These are phyloP conservation scores for Toxotes lorentzi DNA, from an alignment of 2,797 vertebrate genomes.

Conservation along the genomic window DNA sequence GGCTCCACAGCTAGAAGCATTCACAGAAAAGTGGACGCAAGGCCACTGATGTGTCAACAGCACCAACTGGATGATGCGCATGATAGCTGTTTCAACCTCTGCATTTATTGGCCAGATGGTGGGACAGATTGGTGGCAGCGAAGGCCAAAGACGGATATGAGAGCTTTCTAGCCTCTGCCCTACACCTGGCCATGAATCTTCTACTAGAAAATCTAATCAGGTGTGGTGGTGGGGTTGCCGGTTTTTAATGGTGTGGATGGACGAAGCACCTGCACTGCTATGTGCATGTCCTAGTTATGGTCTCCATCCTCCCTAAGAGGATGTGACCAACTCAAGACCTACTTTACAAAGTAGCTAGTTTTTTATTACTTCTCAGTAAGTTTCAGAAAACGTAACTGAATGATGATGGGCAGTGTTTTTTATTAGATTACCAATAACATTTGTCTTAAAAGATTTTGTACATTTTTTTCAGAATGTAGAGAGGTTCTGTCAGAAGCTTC, in stretches of 20 bases:
- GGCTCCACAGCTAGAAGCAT: background rate
- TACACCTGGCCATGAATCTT: constrained; percentile 24
- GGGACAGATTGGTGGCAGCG: constrained; percentile 32
- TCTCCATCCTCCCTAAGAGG: background rate
- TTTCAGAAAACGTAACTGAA: background rate
- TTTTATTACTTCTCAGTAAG: background rate
- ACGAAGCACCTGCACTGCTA: background rate
- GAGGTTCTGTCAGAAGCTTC: no score
- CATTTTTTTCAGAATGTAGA: background rate
- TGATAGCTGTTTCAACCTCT: constrained; percentile 29
- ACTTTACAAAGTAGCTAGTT: background rate
- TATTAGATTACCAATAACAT: background rate
- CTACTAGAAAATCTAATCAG: constrained; percentile 18
- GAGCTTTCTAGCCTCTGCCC: constrained; percentile 12
- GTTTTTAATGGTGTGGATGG: constrained; percentile 20
- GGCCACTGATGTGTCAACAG: constrained; percentile 1
- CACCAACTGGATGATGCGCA: constrained; percentile 19
- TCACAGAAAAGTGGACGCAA: constrained; percentile 5
- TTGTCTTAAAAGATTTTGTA: background rate
- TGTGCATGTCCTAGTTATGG: background rate
- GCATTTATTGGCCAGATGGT: constrained; percentile 43
- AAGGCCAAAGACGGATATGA: constrained; percentile 30
- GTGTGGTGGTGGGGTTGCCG: background rate
- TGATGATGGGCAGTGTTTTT: background rate
- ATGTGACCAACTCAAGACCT: background rate